A percentile compares a stretch with the other conserved stretches of the same genome.
Evolutionary conservation across 2,888 invertebrate species (phyloP).

Genomic region (Drosophila limbata): DNA sequence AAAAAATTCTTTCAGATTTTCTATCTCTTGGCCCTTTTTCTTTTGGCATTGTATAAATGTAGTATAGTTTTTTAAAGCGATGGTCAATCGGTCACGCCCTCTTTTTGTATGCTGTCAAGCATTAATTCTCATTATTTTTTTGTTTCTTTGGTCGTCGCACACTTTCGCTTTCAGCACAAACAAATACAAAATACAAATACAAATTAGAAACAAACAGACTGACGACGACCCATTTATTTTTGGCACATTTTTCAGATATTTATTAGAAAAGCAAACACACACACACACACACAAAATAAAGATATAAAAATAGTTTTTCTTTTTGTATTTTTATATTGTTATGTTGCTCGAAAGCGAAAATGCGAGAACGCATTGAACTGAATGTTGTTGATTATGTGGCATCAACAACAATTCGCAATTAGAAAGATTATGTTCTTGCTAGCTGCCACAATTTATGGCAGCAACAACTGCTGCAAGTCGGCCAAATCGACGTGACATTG

Average conservation of each 20-base stretch:
- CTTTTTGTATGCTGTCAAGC: slow-evolving; percentile 13
- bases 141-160: slow-evolving; percentile 17
- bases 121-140: slow-evolving; percentile 10
- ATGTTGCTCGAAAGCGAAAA: slow-evolving; percentile 8
- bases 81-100: slow-evolving; percentile 16
- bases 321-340: slow-evolving; percentile 16
- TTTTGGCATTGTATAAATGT: slow-evolving; percentile 12
- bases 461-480: slow-evolving; percentile 49
- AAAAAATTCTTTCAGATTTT: no score
- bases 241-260: slow-evolving; percentile 54
- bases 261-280: slow-evolving; percentile 45
- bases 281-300: not conserved
- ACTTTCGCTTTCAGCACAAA: slow-evolving; percentile 66
- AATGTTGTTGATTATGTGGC: slow-evolving; percentile 21
- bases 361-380: slow-evolving; percentile 7
- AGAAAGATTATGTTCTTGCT: slow-evolving; percentile 18
- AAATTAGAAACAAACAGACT: slow-evolving; percentile 34
- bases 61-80: not conserved
- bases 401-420: slow-evolving; percentile 26
- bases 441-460: slow-evolving; percentile 47
- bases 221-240: slow-evolving; percentile 68
- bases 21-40: not conserved
- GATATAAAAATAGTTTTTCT: slow-evolving; percentile 49
- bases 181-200: slow-evolving; percentile 22
- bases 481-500: slow-evolving; percentile 42